phyloP scores from a whole-genome alignment of 2,797 vertebrate species.

The Sylvia borin region DNA sequence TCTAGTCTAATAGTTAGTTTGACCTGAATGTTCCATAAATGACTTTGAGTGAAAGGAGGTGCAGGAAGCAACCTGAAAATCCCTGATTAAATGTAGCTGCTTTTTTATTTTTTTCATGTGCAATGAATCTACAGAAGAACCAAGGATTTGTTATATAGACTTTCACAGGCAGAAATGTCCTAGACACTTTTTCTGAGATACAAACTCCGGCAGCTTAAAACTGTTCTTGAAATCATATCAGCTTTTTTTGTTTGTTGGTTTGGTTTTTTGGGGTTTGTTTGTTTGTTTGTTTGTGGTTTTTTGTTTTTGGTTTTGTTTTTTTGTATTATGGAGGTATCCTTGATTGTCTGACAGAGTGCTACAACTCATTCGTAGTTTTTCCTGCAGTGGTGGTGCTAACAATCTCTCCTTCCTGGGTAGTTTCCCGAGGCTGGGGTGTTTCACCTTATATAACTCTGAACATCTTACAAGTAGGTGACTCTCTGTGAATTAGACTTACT shows the following conservation, averaged over 20 bases:
- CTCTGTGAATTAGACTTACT: not conserved
- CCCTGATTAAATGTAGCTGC: not conserved
- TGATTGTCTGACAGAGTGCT: not conserved
- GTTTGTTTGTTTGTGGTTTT: too few species aligned
- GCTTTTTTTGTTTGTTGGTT: too few species aligned
- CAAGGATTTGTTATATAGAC: not conserved
- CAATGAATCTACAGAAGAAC: not conserved
- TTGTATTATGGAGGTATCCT: not conserved
- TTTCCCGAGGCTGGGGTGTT: not conserved
- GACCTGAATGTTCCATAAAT: not conserved
- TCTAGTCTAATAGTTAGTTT: not conserved
- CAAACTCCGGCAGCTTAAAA: not conserved
- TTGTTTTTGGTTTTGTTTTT: not conserved
- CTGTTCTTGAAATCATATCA: not conserved
- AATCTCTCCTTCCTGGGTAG: not conserved
- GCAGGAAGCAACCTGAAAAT: not conserved
- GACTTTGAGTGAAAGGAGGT: not conserved
- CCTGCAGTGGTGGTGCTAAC: not conserved
- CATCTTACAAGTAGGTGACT: not conserved
- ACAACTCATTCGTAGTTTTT: not conserved
- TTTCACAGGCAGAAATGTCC: not conserved
- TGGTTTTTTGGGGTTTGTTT: too few species aligned
- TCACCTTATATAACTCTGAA: not conserved
- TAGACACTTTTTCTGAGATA: not conserved
- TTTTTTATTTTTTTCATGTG: not conserved